Conservation (phyloP, 2,797 vertebrate species). For the Nyctibius grandis region DNA sequence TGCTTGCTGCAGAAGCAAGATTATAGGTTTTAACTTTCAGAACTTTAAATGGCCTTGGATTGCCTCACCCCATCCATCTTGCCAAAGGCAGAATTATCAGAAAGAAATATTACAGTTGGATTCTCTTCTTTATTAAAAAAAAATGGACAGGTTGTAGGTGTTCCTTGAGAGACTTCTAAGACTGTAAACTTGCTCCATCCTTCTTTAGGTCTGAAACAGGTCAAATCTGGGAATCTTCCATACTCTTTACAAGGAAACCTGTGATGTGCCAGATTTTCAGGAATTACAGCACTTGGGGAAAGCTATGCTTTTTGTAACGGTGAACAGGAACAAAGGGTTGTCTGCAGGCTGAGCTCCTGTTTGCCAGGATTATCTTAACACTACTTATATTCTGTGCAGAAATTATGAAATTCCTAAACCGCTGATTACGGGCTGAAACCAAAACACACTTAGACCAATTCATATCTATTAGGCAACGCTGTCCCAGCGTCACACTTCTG, state of each 20-base stretch:
- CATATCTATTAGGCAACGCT: neutral
- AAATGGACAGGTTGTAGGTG: neutral
- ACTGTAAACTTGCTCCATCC: neutral
- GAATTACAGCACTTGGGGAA: neutral
- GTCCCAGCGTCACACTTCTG: neutral
- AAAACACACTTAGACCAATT: neutral
- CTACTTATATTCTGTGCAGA: neutral
- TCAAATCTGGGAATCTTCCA: neutral
- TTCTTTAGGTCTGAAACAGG: neutral
- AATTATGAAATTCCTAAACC: neutral
- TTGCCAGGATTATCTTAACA: neutral
- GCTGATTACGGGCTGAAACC: neutral
- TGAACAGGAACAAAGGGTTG: neutral
- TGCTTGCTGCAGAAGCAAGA: neutral
- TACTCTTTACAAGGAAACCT: neutral
- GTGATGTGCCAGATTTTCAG: neutral
- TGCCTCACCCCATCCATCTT: neutral
- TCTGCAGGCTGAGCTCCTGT: neutral
- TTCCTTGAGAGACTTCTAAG: neutral
- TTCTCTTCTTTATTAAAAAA: neutral
- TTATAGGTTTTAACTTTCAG: neutral
- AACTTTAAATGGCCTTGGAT: neutral
- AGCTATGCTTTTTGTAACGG: neutral
- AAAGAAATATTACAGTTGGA: neutral
- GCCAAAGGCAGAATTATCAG: neutral